Conservation (phyloP, 1,140 invertebrate genomes). For the Drosophila bifasciata region DNA sequence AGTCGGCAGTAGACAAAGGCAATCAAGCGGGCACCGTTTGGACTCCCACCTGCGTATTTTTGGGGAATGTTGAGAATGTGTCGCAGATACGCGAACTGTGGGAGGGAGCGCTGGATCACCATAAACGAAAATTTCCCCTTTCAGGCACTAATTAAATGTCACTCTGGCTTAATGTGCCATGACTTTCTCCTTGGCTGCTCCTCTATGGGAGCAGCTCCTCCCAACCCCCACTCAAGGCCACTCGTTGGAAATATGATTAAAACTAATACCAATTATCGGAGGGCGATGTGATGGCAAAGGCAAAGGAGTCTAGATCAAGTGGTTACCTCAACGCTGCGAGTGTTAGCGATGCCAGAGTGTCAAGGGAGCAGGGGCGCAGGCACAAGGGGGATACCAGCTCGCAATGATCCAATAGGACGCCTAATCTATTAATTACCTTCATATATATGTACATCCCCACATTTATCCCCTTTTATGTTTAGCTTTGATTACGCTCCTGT, state of each 20-base stretch:
- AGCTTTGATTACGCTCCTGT: slow-evolving; percentile 11
- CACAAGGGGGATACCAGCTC: not conserved
- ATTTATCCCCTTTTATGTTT: not conserved
- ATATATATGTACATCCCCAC: not conserved
- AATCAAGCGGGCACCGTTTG: slow-evolving; percentile 10
- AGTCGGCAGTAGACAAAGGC: slow-evolving; percentile 16
- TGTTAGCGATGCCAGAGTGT: slow-evolving; percentile 69
- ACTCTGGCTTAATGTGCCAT: too few species aligned
- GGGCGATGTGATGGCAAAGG: slow-evolving; percentile 17
- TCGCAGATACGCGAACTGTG: too few species aligned
- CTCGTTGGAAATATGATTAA: slow-evolving; percentile 63
- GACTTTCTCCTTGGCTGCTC: too few species aligned
- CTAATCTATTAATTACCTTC: too few species aligned
- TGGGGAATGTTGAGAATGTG: too few species aligned
- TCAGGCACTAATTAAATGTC: too few species aligned
- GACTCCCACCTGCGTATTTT: too few species aligned
- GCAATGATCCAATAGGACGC: too few species aligned
- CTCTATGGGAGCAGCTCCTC: too few species aligned
- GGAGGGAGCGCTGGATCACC: too few species aligned
- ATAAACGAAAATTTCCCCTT: too few species aligned
- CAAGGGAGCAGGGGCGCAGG: not conserved
- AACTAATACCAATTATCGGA: slow-evolving; percentile 71
- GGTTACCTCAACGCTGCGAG: slow-evolving; percentile 45
- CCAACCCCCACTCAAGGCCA: slow-evolving; percentile 13
- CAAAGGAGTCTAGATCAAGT: slow-evolving; percentile 56